phyloP scores from a whole-genome alignment of 2,797 vertebrate species.

The Esox masquinongy region DNA sequence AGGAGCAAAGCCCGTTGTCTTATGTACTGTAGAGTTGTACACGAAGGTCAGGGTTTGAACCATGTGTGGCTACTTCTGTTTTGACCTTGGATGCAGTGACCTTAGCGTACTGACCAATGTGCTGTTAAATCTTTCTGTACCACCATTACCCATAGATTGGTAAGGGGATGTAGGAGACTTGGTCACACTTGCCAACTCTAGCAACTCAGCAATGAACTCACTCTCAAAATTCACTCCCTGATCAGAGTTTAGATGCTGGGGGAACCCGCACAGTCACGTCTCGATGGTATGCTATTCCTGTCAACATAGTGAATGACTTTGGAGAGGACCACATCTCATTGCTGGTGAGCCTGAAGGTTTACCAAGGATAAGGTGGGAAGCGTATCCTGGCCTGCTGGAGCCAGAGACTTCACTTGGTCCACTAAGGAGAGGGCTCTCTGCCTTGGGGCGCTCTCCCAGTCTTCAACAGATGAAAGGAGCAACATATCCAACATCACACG shows the following conservation, averaged over 20 bases:
- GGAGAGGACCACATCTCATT: not conserved
- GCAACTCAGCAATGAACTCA: slow-evolving; percentile 10
- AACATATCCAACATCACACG: not conserved
- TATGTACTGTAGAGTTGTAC: slow-evolving; percentile 16
- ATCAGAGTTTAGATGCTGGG: slow-evolving; percentile 8
- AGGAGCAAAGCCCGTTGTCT: slow-evolving; percentile 17
- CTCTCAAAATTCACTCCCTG: slow-evolving; percentile 14
- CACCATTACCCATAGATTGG: slow-evolving; percentile 26
- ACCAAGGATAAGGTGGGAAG: not conserved
- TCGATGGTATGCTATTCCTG: slow-evolving; percentile 18
- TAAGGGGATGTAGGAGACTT: slow-evolving; percentile 21
- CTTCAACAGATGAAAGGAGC: not conserved
- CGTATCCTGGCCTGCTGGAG: not conserved
- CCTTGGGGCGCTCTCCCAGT: slow-evolving; percentile 23
- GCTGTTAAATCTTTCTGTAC: slow-evolving; percentile 30
- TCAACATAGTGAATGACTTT: slow-evolving; percentile 25
- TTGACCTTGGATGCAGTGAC: slow-evolving; percentile 15
- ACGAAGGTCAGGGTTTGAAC: slow-evolving; percentile 16
- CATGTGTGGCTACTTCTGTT: slow-evolving; percentile 35
- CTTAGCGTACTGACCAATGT: slow-evolving; percentile 34
- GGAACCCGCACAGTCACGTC: slow-evolving; percentile 21
- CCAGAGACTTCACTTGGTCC: not conserved
- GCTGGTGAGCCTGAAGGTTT: slow-evolving; percentile 13
- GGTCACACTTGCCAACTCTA: not conserved
- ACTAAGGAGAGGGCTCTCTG: not conserved